Base-by-base conservation (phyloP, 2,113 vertebrate genomes). In the Microtus richardsoni region DNA sequence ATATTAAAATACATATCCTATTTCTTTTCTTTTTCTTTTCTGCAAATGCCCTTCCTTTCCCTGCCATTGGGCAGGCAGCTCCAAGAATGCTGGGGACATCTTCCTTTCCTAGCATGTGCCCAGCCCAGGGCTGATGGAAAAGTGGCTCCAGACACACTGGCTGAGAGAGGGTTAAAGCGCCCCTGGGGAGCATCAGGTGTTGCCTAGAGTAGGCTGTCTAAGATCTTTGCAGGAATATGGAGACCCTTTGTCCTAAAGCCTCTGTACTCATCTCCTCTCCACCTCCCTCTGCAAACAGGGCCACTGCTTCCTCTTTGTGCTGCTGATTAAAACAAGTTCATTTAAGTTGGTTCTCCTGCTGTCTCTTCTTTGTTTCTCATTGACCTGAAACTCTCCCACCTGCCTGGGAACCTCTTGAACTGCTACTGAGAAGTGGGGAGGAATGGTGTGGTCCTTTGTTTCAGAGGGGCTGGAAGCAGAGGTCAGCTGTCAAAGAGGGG, bases 241-340 rank as follows among this genome's bases (percentile, higher is more conserved):
- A 33, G 66, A 79, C 22, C 19, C 4, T 33, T n/a, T 75, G 60
- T 33, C 33, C 0, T 14, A 64, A 86, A 62, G 60, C 62, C 12
- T 91, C 82, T 93, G 54, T 91, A 83, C 95, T 62, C 24, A 70
- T 39, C 44, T 66, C 5, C n/a, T 64, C 26, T 10, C 26, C 19
- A 21, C 36, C 22, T 87, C 19, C 30, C 41, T 17, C 47, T 19
- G 28, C 54, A 89, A 16, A 91, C 33, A 21, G 41, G 6, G 36
- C 49, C 30, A 39, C 41, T 39, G 49, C 93, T 95, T 58, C 47
- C 41, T 91, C 58, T 89, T 89, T 86, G 36, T 90, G 49, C 36
- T 74, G 41, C 88, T 78, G 41, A 97, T 91, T 95, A 97, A 97
- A 94, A 68, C 5, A 14, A 83, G 28, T 79, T 73, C 79, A 78